A percentile compares a stretch with the other conserved stretches of the same genome.
Conservation (phyloP, 2,888 invertebrate species). For the Ochropleura plecta region DNA sequence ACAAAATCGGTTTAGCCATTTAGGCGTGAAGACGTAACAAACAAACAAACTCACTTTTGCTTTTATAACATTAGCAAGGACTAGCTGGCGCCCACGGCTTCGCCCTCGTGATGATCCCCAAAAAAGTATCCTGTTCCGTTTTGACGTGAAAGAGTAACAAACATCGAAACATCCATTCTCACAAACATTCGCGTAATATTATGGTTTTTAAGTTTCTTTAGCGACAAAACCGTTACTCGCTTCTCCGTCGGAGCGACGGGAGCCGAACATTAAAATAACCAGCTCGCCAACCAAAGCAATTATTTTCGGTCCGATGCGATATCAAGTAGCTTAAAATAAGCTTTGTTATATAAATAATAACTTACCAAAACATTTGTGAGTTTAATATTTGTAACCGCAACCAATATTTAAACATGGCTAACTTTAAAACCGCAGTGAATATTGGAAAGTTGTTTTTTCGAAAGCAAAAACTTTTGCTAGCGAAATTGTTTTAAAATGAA, state of each 20-base stretch:
- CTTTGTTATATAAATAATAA: constrained; percentile 26
- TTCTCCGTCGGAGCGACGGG: background rate
- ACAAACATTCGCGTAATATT: no score
- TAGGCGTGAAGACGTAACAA: no score
- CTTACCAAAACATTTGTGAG: constrained; percentile 11
- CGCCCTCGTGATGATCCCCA: no score
- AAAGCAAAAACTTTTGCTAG: background rate
- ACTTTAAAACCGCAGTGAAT: constrained; percentile 4
- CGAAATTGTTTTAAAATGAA: constrained; percentile 5
- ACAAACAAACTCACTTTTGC: no score
- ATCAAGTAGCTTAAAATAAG: constrained; percentile 22
- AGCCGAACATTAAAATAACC: constrained; percentile 11
- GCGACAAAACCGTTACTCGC: background rate
- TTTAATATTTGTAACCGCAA: constrained; percentile 25
- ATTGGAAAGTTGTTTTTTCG: background rate
- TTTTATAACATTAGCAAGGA: no score
- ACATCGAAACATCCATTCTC: no score
- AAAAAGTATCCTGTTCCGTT: no score
- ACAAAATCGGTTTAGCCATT: no score
- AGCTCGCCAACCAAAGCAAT: constrained; percentile 10
- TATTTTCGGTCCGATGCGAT: constrained; percentile 5
- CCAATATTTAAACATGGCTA: constrained; percentile 2
- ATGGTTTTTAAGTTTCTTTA: background rate
- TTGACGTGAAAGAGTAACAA: no score
- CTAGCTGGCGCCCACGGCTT: no score